These are phyloP conservation scores for Cryptus armator DNA, from an alignment of 2,888 invertebrate species.

Conservation along the genomic window DNA sequence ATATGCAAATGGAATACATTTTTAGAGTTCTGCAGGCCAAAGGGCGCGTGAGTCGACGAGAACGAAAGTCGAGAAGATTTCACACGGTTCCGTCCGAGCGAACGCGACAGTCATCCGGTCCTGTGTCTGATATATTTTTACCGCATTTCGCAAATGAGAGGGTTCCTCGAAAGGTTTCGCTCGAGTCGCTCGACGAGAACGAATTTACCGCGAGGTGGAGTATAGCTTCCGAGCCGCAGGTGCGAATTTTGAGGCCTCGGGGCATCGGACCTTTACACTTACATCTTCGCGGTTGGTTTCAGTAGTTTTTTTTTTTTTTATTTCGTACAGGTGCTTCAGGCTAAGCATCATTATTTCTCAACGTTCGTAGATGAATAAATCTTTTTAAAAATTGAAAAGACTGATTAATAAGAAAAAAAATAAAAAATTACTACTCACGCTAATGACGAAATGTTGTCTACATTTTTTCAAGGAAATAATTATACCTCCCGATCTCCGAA, in stretches of 20 bases:
- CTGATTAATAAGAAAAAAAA: background rate
- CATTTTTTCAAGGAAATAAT: background rate
- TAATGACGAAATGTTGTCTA: no score
- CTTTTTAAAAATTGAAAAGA: background rate
- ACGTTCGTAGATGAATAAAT: background rate
- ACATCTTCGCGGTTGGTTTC: conserved; percentile 41
- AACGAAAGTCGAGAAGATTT: conserved; percentile 29
- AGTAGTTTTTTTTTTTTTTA: conserved; percentile 17
- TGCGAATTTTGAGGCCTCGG: conserved; percentile 52
- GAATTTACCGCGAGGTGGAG: conserved; percentile 24
- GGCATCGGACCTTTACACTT: conserved; percentile 57
- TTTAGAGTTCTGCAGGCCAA: background rate
- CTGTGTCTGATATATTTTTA: conserved; percentile 1
- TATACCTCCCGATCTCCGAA: background rate
- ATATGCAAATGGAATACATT: background rate
- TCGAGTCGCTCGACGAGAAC: conserved; percentile 31
- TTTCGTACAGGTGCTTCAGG: background rate
- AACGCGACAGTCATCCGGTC: conserved; percentile 25
- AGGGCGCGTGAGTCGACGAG: conserved; percentile 14
- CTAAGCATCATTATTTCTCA: background rate
- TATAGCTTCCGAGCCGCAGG: conserved; percentile 60
- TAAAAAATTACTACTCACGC: no score
- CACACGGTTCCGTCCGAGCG: conserved; percentile 40
- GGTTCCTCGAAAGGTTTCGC: conserved; percentile 45
- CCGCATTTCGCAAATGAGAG: conserved; percentile 44